Evolutionary conservation across 2,113 vertebrate species (phyloP).

Genomic region (Ibidorhyncha struthersii): DNA sequence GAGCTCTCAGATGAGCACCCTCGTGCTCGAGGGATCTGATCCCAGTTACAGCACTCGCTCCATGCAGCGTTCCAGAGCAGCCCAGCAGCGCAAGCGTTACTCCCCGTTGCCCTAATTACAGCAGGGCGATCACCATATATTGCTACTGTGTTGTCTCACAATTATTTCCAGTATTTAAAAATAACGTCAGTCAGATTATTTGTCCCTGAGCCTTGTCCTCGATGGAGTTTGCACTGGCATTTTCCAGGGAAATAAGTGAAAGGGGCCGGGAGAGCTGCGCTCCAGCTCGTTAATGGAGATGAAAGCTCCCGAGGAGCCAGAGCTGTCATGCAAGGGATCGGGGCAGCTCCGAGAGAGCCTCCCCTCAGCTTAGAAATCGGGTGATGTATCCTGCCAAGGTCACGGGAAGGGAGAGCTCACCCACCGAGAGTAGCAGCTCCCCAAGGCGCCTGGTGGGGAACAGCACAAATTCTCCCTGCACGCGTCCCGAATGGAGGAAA

Average conservation of each 20-base stretch:
- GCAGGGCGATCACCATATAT: not conserved
- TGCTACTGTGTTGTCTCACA: not conserved
- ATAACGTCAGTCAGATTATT: not conserved
- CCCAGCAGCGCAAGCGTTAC: not conserved
- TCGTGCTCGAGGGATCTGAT: rapidly evolving
- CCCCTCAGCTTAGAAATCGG: not conserved
- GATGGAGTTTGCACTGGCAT: not conserved
- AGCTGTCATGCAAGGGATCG: not conserved
- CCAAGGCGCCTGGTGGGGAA: not conserved
- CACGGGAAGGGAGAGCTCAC: not conserved
- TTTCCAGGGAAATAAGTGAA: slow-evolving; percentile 4
- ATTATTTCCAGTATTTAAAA: slow-evolving; percentile 1
- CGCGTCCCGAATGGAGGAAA: not conserved
- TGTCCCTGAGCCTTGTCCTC: not conserved
- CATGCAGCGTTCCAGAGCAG: not conserved
- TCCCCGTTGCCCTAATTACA: slow-evolving; percentile 10
- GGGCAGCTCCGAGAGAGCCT: not conserved
- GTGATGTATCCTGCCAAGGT: not conserved
- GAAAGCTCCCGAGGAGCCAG: not conserved
- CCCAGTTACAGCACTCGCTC: not conserved
- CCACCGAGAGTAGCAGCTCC: not conserved
- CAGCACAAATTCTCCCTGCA: not conserved
- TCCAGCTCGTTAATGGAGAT: rapidly evolving
- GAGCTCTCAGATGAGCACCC: not conserved
- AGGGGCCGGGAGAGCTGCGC: not conserved